These are phyloP conservation scores for Clarias batrachus DNA, from an alignment of 2,113 vertebrate genomes.

Conservation along the genomic window DNA sequence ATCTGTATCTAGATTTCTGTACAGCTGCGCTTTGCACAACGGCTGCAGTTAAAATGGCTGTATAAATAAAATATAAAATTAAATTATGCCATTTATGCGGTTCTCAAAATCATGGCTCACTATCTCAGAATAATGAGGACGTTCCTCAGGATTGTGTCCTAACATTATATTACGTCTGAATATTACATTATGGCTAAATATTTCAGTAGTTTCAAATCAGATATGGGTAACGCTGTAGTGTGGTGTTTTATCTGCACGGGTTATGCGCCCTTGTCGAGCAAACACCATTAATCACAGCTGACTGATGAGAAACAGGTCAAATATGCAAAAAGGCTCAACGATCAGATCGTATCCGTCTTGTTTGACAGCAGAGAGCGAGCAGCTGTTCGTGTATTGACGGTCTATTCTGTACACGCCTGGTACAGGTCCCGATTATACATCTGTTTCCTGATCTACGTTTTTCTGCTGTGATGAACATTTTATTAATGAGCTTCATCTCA, in stretches of 20 bases:
- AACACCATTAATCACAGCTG: not conserved
- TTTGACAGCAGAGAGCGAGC: not conserved
- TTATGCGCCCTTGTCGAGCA: not conserved
- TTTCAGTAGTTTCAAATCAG: not conserved
- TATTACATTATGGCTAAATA: not conserved
- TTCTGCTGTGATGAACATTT: constrained; percentile 55
- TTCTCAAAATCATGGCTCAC: not conserved
- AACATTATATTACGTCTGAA: too few relatives aligned
- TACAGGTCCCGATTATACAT: constrained; percentile 34
- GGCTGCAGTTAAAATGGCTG: not conserved
- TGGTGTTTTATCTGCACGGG: not conserved
- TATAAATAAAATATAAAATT: not conserved
- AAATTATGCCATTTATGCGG: not conserved
- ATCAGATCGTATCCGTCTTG: not conserved
- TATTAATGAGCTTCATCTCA: constrained; percentile 60
- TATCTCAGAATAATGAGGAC: not conserved
- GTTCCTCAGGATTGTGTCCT: not conserved
- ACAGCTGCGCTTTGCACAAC: not conserved
- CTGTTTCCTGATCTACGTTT: constrained; percentile 43
- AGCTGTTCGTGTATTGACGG: not conserved
- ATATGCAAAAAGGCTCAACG: not conserved
- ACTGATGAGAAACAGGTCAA: not conserved
- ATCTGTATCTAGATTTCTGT: not conserved
- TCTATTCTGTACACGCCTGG: not conserved
- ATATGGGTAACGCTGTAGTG: not conserved